A percentile compares a stretch with the other conserved stretches of the same genome.
These are phyloP conservation scores for Cephalotes varians DNA, from an alignment of 2,888 invertebrate genomes.

Conservation along the genomic window DNA sequence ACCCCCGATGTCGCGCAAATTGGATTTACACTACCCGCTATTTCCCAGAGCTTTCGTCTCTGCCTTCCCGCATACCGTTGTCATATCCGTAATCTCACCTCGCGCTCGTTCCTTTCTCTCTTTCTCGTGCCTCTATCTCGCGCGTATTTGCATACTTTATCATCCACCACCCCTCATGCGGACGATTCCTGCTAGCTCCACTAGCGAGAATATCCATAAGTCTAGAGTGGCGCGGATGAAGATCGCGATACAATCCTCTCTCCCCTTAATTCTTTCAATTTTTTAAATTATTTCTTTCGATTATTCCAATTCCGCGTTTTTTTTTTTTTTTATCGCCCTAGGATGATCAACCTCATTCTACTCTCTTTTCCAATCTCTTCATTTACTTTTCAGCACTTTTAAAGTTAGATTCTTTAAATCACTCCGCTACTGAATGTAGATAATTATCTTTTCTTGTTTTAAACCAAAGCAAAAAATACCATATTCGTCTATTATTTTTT, in stretches of 20 bases:
- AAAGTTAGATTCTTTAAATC: slow-evolving; percentile 32
- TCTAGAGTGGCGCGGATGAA: slow-evolving; percentile 59
- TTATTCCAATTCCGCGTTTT: background rate
- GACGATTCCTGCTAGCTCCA: slow-evolving; percentile 69
- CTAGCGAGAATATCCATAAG: slow-evolving; percentile 58
- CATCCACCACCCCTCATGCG: slow-evolving; percentile 58
- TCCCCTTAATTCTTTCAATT: slow-evolving; percentile 54
- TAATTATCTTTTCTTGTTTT: slow-evolving; percentile 4
- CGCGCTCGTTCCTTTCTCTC: slow-evolving; percentile 50
- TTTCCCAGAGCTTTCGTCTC: slow-evolving; percentile 66
- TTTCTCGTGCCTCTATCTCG: slow-evolving; percentile 48
- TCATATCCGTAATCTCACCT: slow-evolving; percentile 69
- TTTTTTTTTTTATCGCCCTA: slow-evolving; percentile 31
- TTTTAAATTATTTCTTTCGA: slow-evolving; percentile 57
- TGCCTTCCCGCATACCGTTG: slow-evolving; percentile 49
- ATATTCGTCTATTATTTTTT: background rate
- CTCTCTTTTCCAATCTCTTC: background rate
- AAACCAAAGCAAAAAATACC: background rate
- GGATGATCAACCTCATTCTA: background rate
- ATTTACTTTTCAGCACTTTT: slow-evolving; percentile 13
- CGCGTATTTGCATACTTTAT: slow-evolving; percentile 78
- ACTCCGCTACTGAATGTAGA: background rate
- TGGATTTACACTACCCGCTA: slow-evolving; percentile 80
- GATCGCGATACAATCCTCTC: slow-evolving; percentile 52
- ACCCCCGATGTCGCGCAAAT: slow-evolving; percentile 78